phyloP scores from a whole-genome alignment of 2,797 vertebrate species.

The Danio choprae region DNA sequence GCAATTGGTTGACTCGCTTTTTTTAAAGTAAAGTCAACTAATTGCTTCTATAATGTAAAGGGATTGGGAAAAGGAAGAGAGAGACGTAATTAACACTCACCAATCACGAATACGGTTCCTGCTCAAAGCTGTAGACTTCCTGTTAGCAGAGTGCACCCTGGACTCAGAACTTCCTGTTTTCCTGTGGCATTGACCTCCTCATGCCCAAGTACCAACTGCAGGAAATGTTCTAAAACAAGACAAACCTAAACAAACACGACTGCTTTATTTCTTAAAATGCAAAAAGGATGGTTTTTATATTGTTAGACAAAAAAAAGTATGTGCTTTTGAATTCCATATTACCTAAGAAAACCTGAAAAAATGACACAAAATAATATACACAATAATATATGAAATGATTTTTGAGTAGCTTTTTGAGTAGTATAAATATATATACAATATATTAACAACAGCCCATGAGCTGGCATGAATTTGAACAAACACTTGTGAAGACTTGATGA shows the following conservation, averaged over 20 bases:
- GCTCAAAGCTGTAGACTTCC: slow-evolving; percentile 46
- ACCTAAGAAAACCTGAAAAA: not conserved
- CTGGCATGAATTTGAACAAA: not conserved
- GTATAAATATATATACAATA: no score
- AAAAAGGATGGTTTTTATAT: no score
- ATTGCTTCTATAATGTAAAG: not conserved
- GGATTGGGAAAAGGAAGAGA: not conserved
- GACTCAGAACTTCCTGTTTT: slow-evolving; percentile 55
- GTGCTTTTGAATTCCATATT: not conserved
- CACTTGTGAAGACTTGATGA: not conserved
- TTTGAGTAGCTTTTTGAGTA: no score
- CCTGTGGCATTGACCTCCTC: slow-evolving; percentile 38
- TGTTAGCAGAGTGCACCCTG: slow-evolving; percentile 25
- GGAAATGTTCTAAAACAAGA: slow-evolving; percentile 32
- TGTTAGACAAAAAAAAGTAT: no score
- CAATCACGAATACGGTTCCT: slow-evolving; percentile 28
- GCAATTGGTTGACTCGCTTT: no score
- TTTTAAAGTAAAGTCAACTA: no score
- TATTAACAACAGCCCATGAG: not conserved
- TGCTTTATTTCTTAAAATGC: not conserved
- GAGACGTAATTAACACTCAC: slow-evolving; percentile 1
- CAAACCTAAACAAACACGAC: slow-evolving; percentile 21
- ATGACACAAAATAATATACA: not conserved
- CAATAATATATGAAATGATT: not conserved
- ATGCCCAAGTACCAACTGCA: slow-evolving; percentile 35